A percentile compares a stretch with the other conserved stretches of the same genome.
Conservation (phyloP, 2,113 vertebrate species). For the Bos indicus region DNA sequence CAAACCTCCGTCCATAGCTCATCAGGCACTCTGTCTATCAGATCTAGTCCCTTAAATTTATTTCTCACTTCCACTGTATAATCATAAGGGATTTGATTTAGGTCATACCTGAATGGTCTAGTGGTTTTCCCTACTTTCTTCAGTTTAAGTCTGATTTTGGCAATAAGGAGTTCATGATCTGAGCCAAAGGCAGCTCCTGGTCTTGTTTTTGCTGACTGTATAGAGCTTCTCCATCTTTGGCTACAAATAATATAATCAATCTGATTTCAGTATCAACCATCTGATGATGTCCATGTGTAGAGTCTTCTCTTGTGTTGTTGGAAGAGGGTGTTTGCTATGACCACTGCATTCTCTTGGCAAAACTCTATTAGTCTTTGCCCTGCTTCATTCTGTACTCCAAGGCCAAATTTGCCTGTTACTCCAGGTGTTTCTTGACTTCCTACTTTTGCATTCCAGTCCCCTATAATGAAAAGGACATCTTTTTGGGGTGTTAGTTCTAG, state of each 20-base stretch:
- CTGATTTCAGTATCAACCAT: neutral
- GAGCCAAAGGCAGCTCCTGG: neutral
- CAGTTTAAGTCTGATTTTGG: neutral
- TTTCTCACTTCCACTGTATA: neutral
- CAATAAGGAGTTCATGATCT: neutral
- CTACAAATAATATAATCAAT: neutral
- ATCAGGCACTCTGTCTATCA: neutral
- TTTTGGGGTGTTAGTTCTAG: neutral
- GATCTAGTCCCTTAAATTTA: neutral
- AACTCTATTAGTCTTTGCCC: neutral
- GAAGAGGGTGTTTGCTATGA: neutral
- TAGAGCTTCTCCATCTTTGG: neutral
- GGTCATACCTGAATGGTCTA: neutral
- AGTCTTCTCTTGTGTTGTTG: neutral
- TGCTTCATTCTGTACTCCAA: neutral
- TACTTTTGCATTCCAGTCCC: neutral
- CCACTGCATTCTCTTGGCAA: rapidly evolving
- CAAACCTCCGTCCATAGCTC: neutral
- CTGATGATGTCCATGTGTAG: neutral
- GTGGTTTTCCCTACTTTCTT: neutral
- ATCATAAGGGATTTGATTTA: neutral
- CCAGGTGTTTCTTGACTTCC: neutral
- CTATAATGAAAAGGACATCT: neutral
- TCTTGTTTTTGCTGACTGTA: neutral
- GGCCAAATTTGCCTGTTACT: neutral